Conservation (phyloP, 2,888 invertebrate genomes). For the Ennomos quercinarius region DNA sequence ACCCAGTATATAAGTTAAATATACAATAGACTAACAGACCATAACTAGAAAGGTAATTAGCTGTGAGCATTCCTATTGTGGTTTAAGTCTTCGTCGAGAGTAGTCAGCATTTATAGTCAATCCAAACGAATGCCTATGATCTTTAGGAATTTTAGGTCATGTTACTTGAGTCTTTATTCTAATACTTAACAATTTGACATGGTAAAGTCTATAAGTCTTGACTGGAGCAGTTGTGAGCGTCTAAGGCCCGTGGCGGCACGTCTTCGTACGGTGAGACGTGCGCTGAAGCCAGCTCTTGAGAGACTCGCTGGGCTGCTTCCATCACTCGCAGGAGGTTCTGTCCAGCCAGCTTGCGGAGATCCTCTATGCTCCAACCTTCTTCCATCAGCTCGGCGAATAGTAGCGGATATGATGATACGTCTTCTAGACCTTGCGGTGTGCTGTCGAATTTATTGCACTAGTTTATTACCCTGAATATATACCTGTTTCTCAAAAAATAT, state of each 20-base stretch:
- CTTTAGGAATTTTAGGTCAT: no score
- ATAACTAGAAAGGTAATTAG: no score
- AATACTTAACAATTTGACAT: slow-evolving; percentile 19
- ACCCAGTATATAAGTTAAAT: no score
- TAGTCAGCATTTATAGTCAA: no score
- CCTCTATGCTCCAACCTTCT: slow-evolving; percentile 92
- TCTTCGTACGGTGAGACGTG: slow-evolving; percentile 91
- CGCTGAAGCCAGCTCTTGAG: slow-evolving; percentile 89
- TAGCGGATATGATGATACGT: slow-evolving; percentile 91
- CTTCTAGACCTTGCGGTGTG: slow-evolving; percentile 92
- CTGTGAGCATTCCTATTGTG: no score
- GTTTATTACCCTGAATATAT: no score
- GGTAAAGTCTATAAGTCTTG: slow-evolving; percentile 75
- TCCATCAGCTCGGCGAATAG: slow-evolving; percentile 91
- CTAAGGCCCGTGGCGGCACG: slow-evolving; percentile 85
- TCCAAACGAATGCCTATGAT: no score
- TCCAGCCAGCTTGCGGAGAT: slow-evolving; percentile 91
- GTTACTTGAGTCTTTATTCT: neutral
- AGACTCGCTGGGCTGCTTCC: slow-evolving; percentile 89
- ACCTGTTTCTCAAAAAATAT: no score
- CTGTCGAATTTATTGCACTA: slow-evolving; percentile 68
- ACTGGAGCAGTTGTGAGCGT: slow-evolving; percentile 87
- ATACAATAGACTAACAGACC: no score
- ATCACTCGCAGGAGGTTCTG: slow-evolving; percentile 91
- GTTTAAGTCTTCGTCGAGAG: no score